Percentiles rank a stretch among this genome's conserved stretches.
These are phyloP conservation scores for Caenorhabditis macrosperma DNA, from an alignment of 2,888 invertebrate genomes.

Conservation along the genomic window DNA sequence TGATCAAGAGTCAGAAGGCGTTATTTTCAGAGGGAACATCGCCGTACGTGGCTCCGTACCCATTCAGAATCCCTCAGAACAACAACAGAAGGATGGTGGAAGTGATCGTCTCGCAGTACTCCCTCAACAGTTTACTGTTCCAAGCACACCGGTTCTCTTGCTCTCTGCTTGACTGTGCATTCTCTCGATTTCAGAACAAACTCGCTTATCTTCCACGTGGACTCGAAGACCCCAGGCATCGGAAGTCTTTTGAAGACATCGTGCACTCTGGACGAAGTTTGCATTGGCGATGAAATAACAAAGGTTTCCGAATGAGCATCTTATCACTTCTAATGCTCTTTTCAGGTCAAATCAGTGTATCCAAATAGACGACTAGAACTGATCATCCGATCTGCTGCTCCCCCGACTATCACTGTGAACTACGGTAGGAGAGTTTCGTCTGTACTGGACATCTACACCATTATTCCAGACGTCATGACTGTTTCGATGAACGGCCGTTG, in stretches of 20 bases:
- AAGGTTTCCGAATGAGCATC: slow-evolving; percentile 41
- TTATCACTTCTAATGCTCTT: not conserved
- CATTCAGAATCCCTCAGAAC: slow-evolving; percentile 68
- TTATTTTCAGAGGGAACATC: slow-evolving; percentile 64
- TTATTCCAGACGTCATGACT: slow-evolving; percentile 48
- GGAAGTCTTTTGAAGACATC: slow-evolving; percentile 69
- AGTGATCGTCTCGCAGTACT: slow-evolving; percentile 67
- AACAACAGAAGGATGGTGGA: slow-evolving; percentile 64
- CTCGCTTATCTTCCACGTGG: slow-evolving; percentile 71
- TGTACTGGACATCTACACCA: not conserved
- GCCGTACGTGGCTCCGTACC: slow-evolving; percentile 65
- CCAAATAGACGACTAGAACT: slow-evolving; percentile 67
- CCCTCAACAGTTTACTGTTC: slow-evolving; percentile 67
- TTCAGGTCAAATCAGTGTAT: slow-evolving; percentile 63
- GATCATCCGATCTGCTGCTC: slow-evolving; percentile 65
- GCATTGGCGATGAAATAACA: slow-evolving; percentile 69
- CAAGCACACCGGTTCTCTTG: slow-evolving; percentile 70
- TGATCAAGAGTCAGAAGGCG: not conserved
- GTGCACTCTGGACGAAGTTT: slow-evolving; percentile 69
- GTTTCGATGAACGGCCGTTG: slow-evolving; percentile 60
- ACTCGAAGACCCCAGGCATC: slow-evolving; percentile 68
- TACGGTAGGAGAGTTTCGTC: slow-evolving; percentile 25
- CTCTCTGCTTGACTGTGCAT: no score
- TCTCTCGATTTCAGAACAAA: slow-evolving; percentile 70
- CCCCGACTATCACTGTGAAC: slow-evolving; percentile 60